Evolutionary conservation across 2,113 vertebrate genomes (phyloP).

Genomic region (Apaloderma vittatum): DNA sequence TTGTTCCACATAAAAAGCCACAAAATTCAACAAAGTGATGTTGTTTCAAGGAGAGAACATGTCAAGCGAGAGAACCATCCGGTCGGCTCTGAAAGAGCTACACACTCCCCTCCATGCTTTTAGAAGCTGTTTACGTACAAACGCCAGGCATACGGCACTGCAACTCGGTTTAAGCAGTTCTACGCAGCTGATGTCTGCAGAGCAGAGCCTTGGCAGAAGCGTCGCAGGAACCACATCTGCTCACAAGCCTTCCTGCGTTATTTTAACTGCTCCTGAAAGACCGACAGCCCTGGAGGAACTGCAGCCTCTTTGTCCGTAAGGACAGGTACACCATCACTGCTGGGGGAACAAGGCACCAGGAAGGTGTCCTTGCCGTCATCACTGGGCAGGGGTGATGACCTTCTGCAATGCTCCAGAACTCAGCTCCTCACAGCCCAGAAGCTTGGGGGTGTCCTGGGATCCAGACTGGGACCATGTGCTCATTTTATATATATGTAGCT

Average conservation of each 20-base stretch:
- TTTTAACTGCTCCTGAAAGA: not conserved
- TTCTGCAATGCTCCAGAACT: not conserved
- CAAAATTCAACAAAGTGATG: constrained; percentile 79
- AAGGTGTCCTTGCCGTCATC: accelerated
- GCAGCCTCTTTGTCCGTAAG: not conserved
- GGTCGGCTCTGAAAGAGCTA: constrained; percentile 51
- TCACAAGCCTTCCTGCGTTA: not conserved
- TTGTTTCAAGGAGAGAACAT: constrained; percentile 75
- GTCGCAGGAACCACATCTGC: not conserved
- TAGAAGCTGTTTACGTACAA: constrained; percentile 16
- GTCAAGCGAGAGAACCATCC: constrained; percentile 56
- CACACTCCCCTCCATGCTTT: constrained; percentile 8
- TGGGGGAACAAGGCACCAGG: accelerated
- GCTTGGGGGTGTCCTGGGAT: not conserved
- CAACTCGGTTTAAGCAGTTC: not conserved
- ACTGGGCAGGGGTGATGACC: not conserved
- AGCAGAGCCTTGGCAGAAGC: constrained; percentile 34
- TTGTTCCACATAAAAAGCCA: constrained; percentile 81
- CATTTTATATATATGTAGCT: not conserved
- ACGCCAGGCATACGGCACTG: not conserved
- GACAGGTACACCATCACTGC: not conserved
- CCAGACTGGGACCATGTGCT: not conserved
- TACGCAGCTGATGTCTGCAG: not conserved
- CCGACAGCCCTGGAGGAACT: accelerated
- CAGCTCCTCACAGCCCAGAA: not conserved